Conservation (phyloP, 2,888 invertebrate species). For the Hipparchia sbordonii region DNA sequence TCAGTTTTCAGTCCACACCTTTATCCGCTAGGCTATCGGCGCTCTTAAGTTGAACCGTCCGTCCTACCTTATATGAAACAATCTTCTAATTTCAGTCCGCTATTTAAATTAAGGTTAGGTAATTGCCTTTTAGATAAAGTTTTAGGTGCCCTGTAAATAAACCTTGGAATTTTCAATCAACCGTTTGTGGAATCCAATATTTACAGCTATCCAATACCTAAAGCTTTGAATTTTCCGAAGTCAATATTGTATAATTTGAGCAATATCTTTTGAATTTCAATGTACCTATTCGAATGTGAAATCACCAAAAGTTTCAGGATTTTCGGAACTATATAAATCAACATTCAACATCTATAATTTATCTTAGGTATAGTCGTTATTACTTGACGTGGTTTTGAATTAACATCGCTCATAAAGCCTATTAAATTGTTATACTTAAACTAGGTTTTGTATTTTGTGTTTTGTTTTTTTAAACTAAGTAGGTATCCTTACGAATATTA, state of each 20-base stretch:
- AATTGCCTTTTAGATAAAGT: background rate
- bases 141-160: background rate
- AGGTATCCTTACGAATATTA: too few species aligned
- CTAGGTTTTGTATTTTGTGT: too few species aligned
- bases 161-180: background rate
- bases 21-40: too few species aligned
- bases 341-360: background rate
- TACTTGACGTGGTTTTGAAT: too few species aligned
- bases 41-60: too few species aligned
- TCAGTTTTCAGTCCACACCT: too few species aligned
- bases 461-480: too few species aligned
- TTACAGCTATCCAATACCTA: background rate
- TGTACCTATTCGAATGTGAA: background rate
- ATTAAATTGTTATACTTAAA: too few species aligned
- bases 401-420: too few species aligned
- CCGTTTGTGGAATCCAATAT: background rate
- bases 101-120: background rate
- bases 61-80: too few species aligned
- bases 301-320: too few species aligned
- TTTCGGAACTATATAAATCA: background rate
- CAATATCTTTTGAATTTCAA: background rate
- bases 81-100: background rate
- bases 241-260: background rate
- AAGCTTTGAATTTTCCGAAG: background rate
- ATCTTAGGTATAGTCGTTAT: too few species aligned